Evolutionary conservation across 2,797 vertebrate genomes (phyloP), one percentile per base, ranked within the genome.

Genomic region (Lutjanus campechanus): DNA sequence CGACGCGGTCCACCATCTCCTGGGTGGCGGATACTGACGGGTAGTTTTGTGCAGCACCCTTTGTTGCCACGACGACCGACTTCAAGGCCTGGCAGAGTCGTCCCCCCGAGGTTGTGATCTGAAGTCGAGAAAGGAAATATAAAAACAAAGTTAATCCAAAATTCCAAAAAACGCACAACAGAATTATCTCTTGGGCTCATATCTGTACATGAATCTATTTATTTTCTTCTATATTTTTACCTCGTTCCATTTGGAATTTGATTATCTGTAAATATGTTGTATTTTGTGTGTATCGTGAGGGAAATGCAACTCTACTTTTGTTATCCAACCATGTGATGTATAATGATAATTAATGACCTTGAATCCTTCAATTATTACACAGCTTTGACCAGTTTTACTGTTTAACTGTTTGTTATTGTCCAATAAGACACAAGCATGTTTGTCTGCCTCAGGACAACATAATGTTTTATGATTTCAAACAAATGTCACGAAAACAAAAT

Each of bases 11-110:
- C 15, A 95, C 95, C 97, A 98, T 97, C 90, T 97, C 97, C 87
- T 96, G 96, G 3, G 95, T 94, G 1, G 96, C 96, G 0, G 96
- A 91, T 20, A 94, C 89, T 0, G 97, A 97, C 0, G 97, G 97
- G 92, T 98, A 98, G 88, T 96, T 96, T 76, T 97, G 94, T 43
- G 97, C 97, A 0, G 97, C 97, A 0, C 96, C 96, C 87, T 98
- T 98, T 64, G 97, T 97, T 8, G 97, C 96, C 63, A 97, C 95
- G 2, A 98, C 97, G 0, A 97, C 96, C 10, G 96, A 92, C 82
- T 97, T 96, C 74, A 98, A 86, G 59, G 97, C 96, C 83, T 97
- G 97, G 91, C 97, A 97, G 65, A 98, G 95, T 0, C 94, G 92
- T 10, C 96, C 93, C 12, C 97, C 96, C 1, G 96, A 97, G 7